Base-by-base conservation (phyloP, 37 sponge, comb jelly and placozoan species). In the Aphrocallistes beatrix region DNA sequence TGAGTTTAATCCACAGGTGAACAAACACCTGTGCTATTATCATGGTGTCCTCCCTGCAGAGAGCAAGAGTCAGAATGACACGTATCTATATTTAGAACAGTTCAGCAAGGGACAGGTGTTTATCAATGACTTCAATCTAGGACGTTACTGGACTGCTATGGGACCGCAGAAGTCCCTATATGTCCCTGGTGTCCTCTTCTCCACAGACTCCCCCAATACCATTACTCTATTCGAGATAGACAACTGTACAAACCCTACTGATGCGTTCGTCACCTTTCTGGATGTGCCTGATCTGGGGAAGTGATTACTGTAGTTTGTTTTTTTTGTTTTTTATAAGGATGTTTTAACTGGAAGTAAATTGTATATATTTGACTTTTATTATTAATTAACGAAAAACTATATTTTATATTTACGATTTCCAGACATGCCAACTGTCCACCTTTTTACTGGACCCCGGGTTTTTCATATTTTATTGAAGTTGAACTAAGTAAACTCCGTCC, bases 131-230 rank as follows among this genome's bases (percentile, higher is more conserved):
- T 86, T 88, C 82, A 98, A 95, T 40, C 69, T 98, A 36, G 99
- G 99, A 39, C 89, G 99, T 0, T 98, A 95, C 84, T 98, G 99
- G 99, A 92, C 94, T 10, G 86, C 47, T 0, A 38, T 84, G 37
- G 96, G 96, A 16, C 99, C 99, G 0, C 99, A 98, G 87, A 90
- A 90, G 84, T 88, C 93, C 0, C 96, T 98, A 8, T 98, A 95
- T 85, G 93, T 98, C 0, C 99, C 99, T n/a, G 92, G 87, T 34
- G 82, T 28, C 81, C 38, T 89, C 23, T 84, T 97, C 19, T 88
- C 38, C 39, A 69, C 91, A 13, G 81, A 38, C 34, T 60, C 75
- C 34, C 10, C 21, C 25, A 60, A 60, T 60, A 32, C 25, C 21
- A 60, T 60, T 60, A 60, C 75, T 25, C n/a, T 60, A 60, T 13